Evolutionary conservation across 2,888 invertebrate genomes (phyloP), one percentile per base, ranked within the genome.

Genomic region (Crocallis elinguaria): DNA sequence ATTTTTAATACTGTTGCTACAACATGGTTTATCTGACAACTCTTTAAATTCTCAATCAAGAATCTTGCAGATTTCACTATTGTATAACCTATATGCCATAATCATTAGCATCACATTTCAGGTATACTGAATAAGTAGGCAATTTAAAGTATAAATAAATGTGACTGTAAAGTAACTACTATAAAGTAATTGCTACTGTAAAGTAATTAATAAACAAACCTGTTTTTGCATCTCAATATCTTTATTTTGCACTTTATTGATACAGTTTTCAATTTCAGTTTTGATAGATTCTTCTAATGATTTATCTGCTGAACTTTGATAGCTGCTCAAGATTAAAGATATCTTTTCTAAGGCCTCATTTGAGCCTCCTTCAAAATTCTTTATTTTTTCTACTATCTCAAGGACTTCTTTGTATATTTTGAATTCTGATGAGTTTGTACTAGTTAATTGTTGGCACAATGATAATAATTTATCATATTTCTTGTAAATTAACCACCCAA

Each of bases 401-500:
- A 82, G 57, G n/a, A 85, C 77, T 69, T 90, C 88, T 39, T 58
- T 63, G 51, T 69, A 82, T 2, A 86, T 49, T 71, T 83, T 85
- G 51, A 78, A 77, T 53, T 78, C 66, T 42, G 70, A 54, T 5
- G 61, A 55, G 64, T 77, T n/a, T n/a, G n/a, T n/a, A n/a, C n/a
- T 69, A 45, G 58, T 64, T 36, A 83, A 42, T 58, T 66, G 60
- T 62, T 85, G 62, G 77, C 79, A 79, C 11, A 79, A 45, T 3
- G 55, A 35, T 21, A 64, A 55, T 45, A 85, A 67, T 67, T 92
- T 88, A 6, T 93, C 88, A 88, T 94, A 94, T 77, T 96, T 96
- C 64, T 94, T 93, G 69, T 94, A 94, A 36, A 94, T 77, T 2
- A 93, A 84, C 79, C 93, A 92, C 3, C 97, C 97, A 58, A 96